Evolutionary conservation across 2,797 vertebrate genomes (phyloP).

Genomic region (Loriculus beryllinus): DNA sequence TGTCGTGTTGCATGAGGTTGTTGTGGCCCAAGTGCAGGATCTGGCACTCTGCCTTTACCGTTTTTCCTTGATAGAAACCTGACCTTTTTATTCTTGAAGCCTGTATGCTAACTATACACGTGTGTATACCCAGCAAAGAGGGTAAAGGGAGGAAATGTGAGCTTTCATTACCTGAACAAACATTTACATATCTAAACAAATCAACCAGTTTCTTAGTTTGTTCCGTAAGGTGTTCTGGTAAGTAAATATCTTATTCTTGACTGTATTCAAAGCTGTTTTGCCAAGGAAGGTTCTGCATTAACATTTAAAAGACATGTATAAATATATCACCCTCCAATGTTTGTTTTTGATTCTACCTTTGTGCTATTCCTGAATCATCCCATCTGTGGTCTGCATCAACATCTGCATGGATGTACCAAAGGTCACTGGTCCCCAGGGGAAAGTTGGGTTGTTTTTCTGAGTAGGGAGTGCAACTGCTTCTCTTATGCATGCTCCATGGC

Average conservation of each 20-base stretch:
- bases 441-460: not conserved
- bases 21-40: too few relatives aligned
- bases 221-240: not conserved
- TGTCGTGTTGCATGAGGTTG: too few relatives aligned
- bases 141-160: not conserved
- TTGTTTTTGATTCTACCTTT: not conserved
- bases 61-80: not conserved
- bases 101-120: not conserved
- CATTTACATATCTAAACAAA: not conserved
- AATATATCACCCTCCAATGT: not conserved
- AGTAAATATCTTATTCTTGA: not conserved
- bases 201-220: not conserved
- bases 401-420: rapidly evolving
- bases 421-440: not conserved
- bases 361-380: not conserved
- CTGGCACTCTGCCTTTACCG: not conserved
- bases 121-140: not conserved
- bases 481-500: not conserved
- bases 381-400: not conserved
- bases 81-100: not conserved
- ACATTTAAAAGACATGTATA: not conserved
- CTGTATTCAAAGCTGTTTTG: not conserved
- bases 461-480: not conserved
- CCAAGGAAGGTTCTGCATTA: not conserved
- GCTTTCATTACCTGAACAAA: not conserved